Conservation (phyloP, 2,113 vertebrate species). For the Pipra filicauda region DNA sequence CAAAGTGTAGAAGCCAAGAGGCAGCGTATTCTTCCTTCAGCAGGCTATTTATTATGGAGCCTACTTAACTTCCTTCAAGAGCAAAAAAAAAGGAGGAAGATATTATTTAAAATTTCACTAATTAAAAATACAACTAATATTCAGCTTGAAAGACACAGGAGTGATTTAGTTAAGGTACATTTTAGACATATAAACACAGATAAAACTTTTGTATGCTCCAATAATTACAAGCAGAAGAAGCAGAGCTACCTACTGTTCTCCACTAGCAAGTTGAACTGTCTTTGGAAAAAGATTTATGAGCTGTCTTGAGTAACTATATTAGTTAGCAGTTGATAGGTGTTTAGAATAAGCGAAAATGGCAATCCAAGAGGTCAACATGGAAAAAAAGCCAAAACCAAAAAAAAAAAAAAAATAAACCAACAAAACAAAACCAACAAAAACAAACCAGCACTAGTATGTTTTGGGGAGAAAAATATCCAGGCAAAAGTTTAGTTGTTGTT, state of each 20-base stretch:
- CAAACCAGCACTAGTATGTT: background rate
- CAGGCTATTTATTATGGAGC: background rate
- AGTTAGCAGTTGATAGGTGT: background rate
- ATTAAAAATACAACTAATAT: background rate
- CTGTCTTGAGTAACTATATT: background rate
- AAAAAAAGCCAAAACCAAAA: background rate
- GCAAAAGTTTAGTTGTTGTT: background rate
- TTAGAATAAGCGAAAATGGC: constrained; percentile 1
- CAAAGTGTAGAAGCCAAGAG: background rate
- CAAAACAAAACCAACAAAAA: background rate
- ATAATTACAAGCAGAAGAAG: background rate
- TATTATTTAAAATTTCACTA: background rate
- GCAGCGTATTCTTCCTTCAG: background rate
- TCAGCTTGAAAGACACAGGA: background rate
- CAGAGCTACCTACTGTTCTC: background rate
- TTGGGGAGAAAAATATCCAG: background rate
- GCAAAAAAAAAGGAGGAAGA: background rate
- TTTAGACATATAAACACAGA: background rate
- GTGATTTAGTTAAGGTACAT: background rate
- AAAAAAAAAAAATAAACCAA: background rate
- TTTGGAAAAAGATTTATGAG: background rate
- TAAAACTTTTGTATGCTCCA: background rate
- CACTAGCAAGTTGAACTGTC: background rate
- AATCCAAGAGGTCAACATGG: background rate
- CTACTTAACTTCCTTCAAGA: background rate